Percentiles rank a stretch among this genome's conserved stretches.
Evolutionary conservation across 2,888 invertebrate genomes (phyloP).

Genomic region (Tyria jacobaeae): DNA sequence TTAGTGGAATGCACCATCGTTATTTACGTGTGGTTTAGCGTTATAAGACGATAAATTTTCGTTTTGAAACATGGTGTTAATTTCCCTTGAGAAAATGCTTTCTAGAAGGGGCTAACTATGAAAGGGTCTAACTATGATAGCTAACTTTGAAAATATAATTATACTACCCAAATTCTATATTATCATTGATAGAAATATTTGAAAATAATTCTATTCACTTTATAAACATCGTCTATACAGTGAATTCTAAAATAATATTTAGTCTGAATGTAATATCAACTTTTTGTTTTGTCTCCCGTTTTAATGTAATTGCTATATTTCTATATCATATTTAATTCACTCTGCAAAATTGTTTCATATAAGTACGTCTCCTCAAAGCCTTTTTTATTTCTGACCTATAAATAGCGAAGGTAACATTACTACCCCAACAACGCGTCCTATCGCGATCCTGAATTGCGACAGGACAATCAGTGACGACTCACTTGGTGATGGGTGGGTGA

Average conservation of each 20-base stretch:
- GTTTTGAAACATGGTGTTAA: slow-evolving; percentile 21
- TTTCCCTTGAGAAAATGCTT: slow-evolving; percentile 22
- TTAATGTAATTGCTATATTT: neutral
- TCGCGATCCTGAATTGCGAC: too few relatives aligned
- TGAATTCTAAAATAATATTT: neutral
- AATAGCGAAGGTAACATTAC: too few relatives aligned
- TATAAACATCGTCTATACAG: neutral
- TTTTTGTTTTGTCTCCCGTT: neutral
- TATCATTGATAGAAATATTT: slow-evolving; percentile 1
- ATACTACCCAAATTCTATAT: slow-evolving; percentile 6
- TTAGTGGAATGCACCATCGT: neutral
- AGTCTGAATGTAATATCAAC: neutral
- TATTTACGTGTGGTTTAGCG: slow-evolving; percentile 11
- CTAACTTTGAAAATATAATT: slow-evolving; percentile 7
- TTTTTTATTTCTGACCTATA: too few relatives aligned
- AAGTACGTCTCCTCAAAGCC: too few relatives aligned
- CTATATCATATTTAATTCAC: too few relatives aligned
- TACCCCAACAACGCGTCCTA: too few relatives aligned
- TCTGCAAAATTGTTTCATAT: too few relatives aligned
- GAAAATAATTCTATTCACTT: neutral
- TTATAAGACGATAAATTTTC: slow-evolving; percentile 18
- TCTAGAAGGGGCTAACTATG: slow-evolving; percentile 4
- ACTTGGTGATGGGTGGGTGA: too few relatives aligned
- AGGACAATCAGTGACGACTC: too few relatives aligned
- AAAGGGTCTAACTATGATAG: slow-evolving; percentile 13